Evolutionary conservation across 2,888 invertebrate genomes (phyloP).

Genomic region (Agrenia bidenticulata): DNA sequence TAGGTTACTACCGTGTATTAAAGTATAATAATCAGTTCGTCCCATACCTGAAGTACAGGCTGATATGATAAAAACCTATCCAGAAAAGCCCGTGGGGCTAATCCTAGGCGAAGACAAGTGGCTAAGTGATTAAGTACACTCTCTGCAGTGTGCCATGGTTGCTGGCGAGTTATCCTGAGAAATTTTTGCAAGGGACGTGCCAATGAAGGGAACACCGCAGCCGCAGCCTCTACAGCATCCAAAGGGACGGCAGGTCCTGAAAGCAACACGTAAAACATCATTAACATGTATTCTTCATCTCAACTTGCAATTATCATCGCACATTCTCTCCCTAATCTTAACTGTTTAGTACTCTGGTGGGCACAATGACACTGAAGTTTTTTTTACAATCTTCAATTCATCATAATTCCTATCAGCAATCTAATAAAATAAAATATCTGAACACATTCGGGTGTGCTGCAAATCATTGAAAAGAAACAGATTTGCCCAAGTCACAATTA

Average conservation of each 20-base stretch:
- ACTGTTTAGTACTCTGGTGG: slow-evolving; percentile 1
- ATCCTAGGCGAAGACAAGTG: slow-evolving; percentile 86
- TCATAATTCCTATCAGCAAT: slow-evolving; percentile 5
- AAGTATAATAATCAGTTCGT: too few relatives aligned
- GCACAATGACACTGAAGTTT: slow-evolving; percentile 7
- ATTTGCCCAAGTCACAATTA: slow-evolving; percentile 1
- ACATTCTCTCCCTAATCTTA: too few relatives aligned
- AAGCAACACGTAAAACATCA: too few relatives aligned
- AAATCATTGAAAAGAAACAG: slow-evolving; percentile 5
- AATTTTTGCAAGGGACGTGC: slow-evolving; percentile 95
- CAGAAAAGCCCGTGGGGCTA: slow-evolving; percentile 91
- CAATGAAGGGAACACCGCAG: slow-evolving; percentile 95
- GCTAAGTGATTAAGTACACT: slow-evolving; percentile 87
- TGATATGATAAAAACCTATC: slow-evolving; percentile 87
- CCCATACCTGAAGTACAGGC: slow-evolving; percentile 70
- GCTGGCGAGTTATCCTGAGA: slow-evolving; percentile 90
- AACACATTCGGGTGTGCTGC: neutral
- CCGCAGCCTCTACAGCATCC: slow-evolving; percentile 94
- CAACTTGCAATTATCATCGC: too few relatives aligned
- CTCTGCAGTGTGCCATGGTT: slow-evolving; percentile 92
- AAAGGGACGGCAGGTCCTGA: slow-evolving; percentile 76
- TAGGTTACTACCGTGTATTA: too few relatives aligned
- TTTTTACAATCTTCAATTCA: slow-evolving; percentile 6
- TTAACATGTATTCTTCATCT: too few relatives aligned
- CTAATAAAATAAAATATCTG: slow-evolving; percentile 12